Evolutionary conservation across 2,797 vertebrate species (phyloP).

Genomic region (Phylloscopus collybita): DNA sequence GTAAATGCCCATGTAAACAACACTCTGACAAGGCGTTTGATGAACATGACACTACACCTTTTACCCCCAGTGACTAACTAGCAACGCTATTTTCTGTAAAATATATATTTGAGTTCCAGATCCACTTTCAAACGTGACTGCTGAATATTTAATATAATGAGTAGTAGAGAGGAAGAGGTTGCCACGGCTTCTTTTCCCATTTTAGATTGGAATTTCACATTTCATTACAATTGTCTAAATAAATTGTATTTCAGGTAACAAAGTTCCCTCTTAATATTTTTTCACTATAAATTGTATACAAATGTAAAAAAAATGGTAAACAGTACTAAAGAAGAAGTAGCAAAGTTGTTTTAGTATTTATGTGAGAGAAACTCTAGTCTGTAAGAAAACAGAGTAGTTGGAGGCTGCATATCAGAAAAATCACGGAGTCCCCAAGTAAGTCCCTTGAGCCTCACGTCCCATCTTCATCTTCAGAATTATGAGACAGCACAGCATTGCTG

Average conservation of each 20-base stretch:
- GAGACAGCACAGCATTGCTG: neutral
- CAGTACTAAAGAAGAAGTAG: neutral
- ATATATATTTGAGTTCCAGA: neutral
- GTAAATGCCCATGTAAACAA: neutral
- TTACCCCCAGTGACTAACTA: neutral
- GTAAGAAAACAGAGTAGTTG: neutral
- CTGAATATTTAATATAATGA: neutral
- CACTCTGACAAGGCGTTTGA: neutral
- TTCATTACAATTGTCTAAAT: neutral
- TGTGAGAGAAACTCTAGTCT: neutral
- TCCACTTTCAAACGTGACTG: neutral
- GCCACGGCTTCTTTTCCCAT: neutral
- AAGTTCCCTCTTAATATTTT: neutral
- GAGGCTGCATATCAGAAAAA: neutral
- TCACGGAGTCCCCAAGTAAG: neutral
- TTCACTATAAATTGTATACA: neutral
- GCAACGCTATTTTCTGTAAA: neutral
- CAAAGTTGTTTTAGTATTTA: neutral
- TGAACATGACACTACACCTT: neutral
- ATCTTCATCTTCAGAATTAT: neutral
- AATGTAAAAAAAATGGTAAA: neutral
- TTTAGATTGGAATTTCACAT: neutral
- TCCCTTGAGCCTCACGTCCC: neutral
- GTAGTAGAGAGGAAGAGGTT: neutral
- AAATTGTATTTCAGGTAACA: neutral